Evolutionary conservation across 2,888 invertebrate species (phyloP).

Genomic region (Herminia tarsipennalis): DNA sequence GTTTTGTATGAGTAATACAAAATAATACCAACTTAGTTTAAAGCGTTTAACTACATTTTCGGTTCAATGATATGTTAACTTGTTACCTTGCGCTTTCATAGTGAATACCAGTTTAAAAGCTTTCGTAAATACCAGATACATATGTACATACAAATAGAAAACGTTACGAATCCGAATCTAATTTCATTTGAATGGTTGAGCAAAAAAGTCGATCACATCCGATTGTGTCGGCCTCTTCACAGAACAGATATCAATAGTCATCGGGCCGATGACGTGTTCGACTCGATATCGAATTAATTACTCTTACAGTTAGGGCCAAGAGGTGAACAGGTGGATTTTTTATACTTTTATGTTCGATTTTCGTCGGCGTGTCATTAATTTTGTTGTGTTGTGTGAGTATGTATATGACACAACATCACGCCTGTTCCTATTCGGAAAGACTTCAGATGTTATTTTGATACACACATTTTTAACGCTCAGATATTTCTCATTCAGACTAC

Average conservation of each 20-base stretch:
- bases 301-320: constrained; percentile 64
- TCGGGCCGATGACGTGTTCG: constrained; percentile 57
- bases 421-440: no score
- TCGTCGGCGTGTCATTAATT: constrained; percentile 25
- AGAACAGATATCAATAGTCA: constrained; percentile 77
- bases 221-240: constrained; percentile 74
- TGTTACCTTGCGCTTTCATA: not conserved
- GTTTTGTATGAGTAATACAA: no score
- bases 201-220: constrained; percentile 75
- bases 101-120: constrained; percentile 2
- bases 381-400: constrained; percentile 1
- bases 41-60: not conserved
- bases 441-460: no score
- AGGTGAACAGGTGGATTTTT: constrained; percentile 63
- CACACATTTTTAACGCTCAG: no score
- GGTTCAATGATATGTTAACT: not conserved
- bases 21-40: not conserved
- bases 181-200: constrained; percentile 71
- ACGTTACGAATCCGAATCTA: constrained; percentile 75
- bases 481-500: no score
- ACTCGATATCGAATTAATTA: constrained; percentile 74
- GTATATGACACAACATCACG: no score
- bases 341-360: constrained; percentile 23
- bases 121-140: constrained; percentile 13
- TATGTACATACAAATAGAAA: constrained; percentile 44